Evolutionary conservation across 2,888 invertebrate species (phyloP).

Genomic region (Amorpha juglandis): DNA sequence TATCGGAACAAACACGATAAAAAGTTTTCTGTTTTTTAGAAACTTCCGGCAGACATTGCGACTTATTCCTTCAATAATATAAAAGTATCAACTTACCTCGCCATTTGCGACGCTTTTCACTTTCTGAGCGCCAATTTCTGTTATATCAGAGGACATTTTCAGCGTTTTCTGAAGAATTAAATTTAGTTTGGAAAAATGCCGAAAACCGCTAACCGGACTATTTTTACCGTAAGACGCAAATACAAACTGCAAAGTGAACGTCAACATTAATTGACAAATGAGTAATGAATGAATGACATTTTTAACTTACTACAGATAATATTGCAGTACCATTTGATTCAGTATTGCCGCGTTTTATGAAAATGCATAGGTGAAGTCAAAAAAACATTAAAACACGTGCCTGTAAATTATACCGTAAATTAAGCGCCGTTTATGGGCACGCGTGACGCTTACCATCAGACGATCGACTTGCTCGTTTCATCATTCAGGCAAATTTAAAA

Average conservation of each 20-base stretch:
- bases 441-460: too few relatives aligned
- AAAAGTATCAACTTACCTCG: slow-evolving; percentile 54
- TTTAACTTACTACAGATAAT: too few relatives aligned
- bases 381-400: too few relatives aligned
- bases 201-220: slow-evolving; percentile 1
- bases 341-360: too few relatives aligned
- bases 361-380: too few relatives aligned
- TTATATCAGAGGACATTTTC: slow-evolving; percentile 60
- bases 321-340: too few relatives aligned
- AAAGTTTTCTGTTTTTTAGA: neutral
- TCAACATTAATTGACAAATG: neutral
- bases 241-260: neutral
- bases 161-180: slow-evolving; percentile 22
- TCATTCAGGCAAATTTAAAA: too few relatives aligned
- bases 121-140: slow-evolving; percentile 66
- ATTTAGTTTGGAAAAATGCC: slow-evolving; percentile 5
- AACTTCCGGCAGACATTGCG: slow-evolving; percentile 1
- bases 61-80: neutral
- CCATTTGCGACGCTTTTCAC: slow-evolving; percentile 68
- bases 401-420: too few relatives aligned
- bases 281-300: too few relatives aligned
- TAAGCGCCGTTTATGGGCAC: too few relatives aligned
- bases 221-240: neutral
- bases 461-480: too few relatives aligned
- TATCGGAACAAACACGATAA: neutral